These are phyloP conservation scores for Aspidapion aeneum DNA, from an alignment of 2,888 invertebrate genomes.

Conservation along the genomic window DNA sequence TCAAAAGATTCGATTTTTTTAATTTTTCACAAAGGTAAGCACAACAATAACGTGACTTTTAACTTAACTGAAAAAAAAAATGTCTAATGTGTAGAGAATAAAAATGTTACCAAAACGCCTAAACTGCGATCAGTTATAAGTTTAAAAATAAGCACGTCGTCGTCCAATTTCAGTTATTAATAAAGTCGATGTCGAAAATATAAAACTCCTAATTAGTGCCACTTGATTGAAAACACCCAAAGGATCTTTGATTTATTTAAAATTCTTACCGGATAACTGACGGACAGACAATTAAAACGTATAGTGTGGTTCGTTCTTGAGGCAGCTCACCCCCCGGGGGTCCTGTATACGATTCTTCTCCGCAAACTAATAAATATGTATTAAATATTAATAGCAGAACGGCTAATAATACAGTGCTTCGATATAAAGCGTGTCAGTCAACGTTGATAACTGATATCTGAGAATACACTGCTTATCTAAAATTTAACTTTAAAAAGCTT, in stretches of 20 bases:
- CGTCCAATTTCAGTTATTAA: too few relatives aligned
- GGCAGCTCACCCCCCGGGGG: not conserved
- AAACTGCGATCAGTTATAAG: too few relatives aligned
- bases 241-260: conserved; percentile 19
- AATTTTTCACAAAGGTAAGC: too few relatives aligned
- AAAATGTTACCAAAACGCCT: too few relatives aligned
- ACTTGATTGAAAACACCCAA: not conserved
- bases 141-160: too few relatives aligned
- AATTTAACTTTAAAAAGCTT: not conserved
- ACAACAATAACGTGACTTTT: too few relatives aligned
- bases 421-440: conserved; percentile 41
- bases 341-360: conserved; percentile 17
- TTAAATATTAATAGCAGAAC: conserved; percentile 42
- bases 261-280: conserved; percentile 23
- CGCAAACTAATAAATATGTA: conserved; percentile 42
- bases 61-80: too few relatives aligned
- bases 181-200: too few relatives aligned
- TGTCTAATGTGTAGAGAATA: too few relatives aligned
- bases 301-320: conserved; percentile 23
- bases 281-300: conserved; percentile 24
- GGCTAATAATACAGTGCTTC: conserved; percentile 41
- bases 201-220: too few relatives aligned
- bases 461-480: conserved; percentile 14
- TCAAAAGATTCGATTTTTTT: too few relatives aligned
- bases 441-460: conserved; percentile 32